Percentiles rank a stretch among this genome's conserved stretches.
Conservation (phyloP, 2,797 vertebrate genomes). For the Scyliorhinus canicula region DNA sequence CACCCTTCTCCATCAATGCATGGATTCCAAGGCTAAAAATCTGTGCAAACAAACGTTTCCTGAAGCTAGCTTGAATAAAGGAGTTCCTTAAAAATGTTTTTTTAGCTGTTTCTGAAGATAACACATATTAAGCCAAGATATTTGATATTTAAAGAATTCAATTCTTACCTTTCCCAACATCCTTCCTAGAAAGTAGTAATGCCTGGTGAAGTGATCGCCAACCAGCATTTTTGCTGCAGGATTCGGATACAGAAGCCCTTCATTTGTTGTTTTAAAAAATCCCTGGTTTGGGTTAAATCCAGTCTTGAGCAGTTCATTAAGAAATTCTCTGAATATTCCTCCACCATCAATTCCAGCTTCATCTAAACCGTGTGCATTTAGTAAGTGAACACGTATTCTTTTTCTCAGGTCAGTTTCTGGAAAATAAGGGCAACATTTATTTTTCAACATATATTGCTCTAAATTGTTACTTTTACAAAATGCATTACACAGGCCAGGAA, state of each 20-base stretch:
- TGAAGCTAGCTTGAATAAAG: neutral
- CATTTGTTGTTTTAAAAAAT: slow-evolving; percentile 96
- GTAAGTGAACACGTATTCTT: slow-evolving; percentile 85
- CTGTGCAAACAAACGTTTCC: neutral
- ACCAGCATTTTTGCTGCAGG: slow-evolving; percentile 89
- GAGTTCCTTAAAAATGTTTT: no score
- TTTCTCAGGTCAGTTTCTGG: slow-evolving; percentile 92
- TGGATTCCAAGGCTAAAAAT: neutral
- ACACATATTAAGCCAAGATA: no score
- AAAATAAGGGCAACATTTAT: slow-evolving; percentile 16
- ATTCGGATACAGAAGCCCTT: slow-evolving; percentile 87
- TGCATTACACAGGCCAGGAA: neutral
- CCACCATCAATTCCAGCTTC: slow-evolving; percentile 97
- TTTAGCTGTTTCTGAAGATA: neutral
- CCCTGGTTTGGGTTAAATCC: slow-evolving; percentile 98
- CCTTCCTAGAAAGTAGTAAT: slow-evolving; percentile 95
- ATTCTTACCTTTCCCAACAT: slow-evolving; percentile 90
- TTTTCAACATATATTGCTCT: neutral
- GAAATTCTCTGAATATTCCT: slow-evolving; percentile 93
- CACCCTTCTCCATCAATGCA: neutral
- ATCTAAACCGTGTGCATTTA: slow-evolving; percentile 91
- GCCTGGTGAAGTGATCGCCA: slow-evolving; percentile 84
- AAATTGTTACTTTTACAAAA: slow-evolving; percentile 14
- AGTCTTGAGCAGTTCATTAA: slow-evolving; percentile 91
- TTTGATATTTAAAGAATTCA: neutral